Evolutionary conservation across 2,888 invertebrate genomes (phyloP).

Genomic region (Druceiella hillmani): DNA sequence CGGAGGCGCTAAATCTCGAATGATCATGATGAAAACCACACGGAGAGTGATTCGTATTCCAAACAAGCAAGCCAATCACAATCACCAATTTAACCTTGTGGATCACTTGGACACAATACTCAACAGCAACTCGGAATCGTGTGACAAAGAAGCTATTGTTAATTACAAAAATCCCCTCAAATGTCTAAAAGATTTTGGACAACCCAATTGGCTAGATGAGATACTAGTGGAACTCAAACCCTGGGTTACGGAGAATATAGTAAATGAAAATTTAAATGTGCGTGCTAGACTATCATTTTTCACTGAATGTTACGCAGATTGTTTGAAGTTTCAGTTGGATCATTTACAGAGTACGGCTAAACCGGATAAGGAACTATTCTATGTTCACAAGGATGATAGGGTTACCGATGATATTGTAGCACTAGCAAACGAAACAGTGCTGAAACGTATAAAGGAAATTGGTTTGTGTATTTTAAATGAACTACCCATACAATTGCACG

Average conservation of each 20-base stretch:
- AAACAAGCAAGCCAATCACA: constrained; percentile 34
- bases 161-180: constrained; percentile 33
- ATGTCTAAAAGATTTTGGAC: constrained; percentile 36
- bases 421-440: constrained; percentile 26
- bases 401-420: constrained; percentile 20
- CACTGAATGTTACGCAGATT: constrained; percentile 34
- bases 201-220: constrained; percentile 41
- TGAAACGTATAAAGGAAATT: constrained; percentile 41
- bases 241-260: constrained; percentile 35
- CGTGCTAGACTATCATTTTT: constrained; percentile 42
- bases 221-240: constrained; percentile 35
- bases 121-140: constrained; percentile 35
- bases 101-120: constrained; percentile 43
- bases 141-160: constrained; percentile 34
- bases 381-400: constrained; percentile 34
- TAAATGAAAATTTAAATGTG: constrained; percentile 36
- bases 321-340: constrained; percentile 34
- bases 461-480: constrained; percentile 41
- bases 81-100: constrained; percentile 39
- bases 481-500: constrained; percentile 34
- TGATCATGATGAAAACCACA: constrained; percentile 65
- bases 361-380: constrained; percentile 29
- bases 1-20: constrained; percentile 51
- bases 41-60: constrained; percentile 68
- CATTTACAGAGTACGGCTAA: constrained; percentile 29